phyloP scores from a whole-genome alignment of 2,888 invertebrate species.

The Baccha elongata region DNA sequence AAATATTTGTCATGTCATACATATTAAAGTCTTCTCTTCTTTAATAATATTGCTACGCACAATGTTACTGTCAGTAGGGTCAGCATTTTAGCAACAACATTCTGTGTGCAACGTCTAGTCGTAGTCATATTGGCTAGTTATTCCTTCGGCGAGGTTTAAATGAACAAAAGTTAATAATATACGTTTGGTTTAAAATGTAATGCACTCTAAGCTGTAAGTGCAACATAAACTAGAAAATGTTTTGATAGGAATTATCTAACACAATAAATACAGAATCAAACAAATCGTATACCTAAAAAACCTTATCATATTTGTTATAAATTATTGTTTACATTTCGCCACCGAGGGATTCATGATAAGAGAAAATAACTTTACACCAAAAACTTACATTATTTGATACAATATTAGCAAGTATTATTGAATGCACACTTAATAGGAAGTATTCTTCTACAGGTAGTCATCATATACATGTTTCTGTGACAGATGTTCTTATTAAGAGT shows the following conservation, averaged over 20 bases:
- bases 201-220: background rate
- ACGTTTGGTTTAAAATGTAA: too few relatives aligned
- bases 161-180: background rate
- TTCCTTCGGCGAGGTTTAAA: too few relatives aligned
- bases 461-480: background rate
- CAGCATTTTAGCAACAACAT: too few relatives aligned
- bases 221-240: background rate
- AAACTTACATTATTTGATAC: conserved; percentile 4
- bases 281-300: background rate
- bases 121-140: too few relatives aligned
- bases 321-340: conserved; percentile 4
- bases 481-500: conserved; percentile 15
- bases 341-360: background rate
- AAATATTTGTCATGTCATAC: too few relatives aligned
- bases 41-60: too few relatives aligned
- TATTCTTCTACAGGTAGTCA: background rate
- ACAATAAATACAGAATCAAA: background rate
- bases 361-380: background rate
- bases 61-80: too few relatives aligned
- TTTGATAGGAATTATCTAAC: conserved; percentile 1
- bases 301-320: background rate
- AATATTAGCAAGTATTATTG: background rate
- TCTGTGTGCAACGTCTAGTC: too few relatives aligned
- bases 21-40: too few relatives aligned
- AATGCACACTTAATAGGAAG: background rate